These are phyloP conservation scores for Pelusios castaneus DNA, from an alignment of 2,113 vertebrate species.

Conservation along the genomic window DNA sequence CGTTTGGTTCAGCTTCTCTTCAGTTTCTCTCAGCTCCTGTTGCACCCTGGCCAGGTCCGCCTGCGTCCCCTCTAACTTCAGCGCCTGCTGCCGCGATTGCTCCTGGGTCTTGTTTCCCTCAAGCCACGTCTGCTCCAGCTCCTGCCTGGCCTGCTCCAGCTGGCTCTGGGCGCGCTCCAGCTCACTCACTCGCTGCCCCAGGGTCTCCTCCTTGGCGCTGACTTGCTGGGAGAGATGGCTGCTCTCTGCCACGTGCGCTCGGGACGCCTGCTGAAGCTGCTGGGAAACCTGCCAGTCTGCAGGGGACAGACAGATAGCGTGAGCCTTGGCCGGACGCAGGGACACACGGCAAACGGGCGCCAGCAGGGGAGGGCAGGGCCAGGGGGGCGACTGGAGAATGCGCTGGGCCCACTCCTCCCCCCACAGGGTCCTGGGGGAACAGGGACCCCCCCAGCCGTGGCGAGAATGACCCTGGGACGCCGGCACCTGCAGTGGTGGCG, in stretches of 20 bases:
- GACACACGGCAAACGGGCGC: background rate
- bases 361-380: background rate
- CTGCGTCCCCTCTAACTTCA: rapidly evolving
- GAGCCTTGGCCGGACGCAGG: background rate
- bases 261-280: conserved; percentile 19
- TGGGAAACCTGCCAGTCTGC: conserved; percentile 56
- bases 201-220: background rate
- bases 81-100: rapidly evolving
- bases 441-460: background rate
- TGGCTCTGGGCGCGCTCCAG: background rate
- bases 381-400: background rate
- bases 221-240: conserved; percentile 48
- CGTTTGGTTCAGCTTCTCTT: background rate
- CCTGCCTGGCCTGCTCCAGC: background rate
- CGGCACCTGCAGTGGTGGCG: too few species aligned
- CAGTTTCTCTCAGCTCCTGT: background rate
- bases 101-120: background rate
- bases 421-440: too few species aligned
- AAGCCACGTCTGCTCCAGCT: background rate
- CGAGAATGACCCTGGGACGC: background rate
- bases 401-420: background rate
- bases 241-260: conserved; percentile 35
- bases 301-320: background rate
- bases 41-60: background rate
- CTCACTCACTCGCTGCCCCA: background rate